A percentile compares a stretch with the other conserved stretches of the same genome.
phyloP scores from a whole-genome alignment of 2,797 vertebrate species.

The Onychomys leucogaster region DNA sequence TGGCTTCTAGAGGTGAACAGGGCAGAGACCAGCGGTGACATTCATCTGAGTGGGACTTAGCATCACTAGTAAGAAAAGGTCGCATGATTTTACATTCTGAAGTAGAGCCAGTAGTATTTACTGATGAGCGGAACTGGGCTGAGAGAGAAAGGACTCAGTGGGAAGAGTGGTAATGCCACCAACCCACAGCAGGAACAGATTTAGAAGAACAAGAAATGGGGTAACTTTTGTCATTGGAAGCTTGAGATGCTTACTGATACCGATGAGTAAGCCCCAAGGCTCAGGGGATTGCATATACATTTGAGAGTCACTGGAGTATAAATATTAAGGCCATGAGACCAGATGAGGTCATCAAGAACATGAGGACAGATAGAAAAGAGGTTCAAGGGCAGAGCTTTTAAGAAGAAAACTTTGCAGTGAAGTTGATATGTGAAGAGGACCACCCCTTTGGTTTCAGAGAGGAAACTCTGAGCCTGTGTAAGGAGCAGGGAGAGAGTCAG shows the following conservation, averaged over 20 bases:
- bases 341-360: constrained; percentile 51
- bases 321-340: constrained; percentile 56
- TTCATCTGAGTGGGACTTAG: neutral
- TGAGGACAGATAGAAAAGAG: neutral
- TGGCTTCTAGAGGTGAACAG: neutral
- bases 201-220: constrained; percentile 12
- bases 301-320: constrained; percentile 50
- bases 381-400: constrained; percentile 21
- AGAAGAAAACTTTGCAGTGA: constrained; percentile 42
- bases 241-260: constrained; percentile 35
- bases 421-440: neutral
- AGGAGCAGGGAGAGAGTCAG: neutral
- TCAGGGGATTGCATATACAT: constrained; percentile 27
- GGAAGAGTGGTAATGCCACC: constrained; percentile 14
- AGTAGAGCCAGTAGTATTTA: neutral
- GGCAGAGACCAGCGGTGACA: neutral
- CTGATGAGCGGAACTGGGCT: neutral
- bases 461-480: neutral
- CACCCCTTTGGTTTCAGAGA: constrained; percentile 13
- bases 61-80: neutral
- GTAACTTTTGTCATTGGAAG: constrained; percentile 17
- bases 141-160: neutral
- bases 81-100: constrained; percentile 52
- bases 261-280: constrained; percentile 55
- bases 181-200: neutral